Evolutionary conservation across 1,140 invertebrate species (phyloP).

Genomic region (Hesperophylax magnus): DNA sequence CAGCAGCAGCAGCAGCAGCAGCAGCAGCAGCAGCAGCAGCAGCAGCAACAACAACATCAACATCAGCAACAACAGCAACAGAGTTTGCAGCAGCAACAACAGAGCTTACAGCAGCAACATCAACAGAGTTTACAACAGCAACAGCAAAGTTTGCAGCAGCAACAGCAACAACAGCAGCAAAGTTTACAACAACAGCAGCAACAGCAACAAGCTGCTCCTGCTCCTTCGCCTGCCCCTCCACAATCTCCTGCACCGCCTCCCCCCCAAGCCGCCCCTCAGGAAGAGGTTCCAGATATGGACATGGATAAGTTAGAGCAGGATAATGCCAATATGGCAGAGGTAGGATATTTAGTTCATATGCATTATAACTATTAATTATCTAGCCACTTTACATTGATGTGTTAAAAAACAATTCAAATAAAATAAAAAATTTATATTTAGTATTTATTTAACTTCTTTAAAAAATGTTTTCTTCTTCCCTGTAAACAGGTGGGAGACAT

Average conservation of each 20-base stretch:
- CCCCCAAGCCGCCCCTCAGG: constrained; percentile 57
- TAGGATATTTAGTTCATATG: constrained; percentile 60
- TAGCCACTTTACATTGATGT: neutral
- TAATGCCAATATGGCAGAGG: constrained; percentile 78
- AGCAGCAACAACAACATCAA: constrained; percentile 46
- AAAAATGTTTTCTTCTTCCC: neutral
- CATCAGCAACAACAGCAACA: constrained; percentile 24
- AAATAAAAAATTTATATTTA: too few relatives aligned
- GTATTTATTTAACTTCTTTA: neutral
- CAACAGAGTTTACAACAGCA: constrained; percentile 58
- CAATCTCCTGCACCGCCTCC: neutral
- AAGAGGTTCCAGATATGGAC: constrained; percentile 85
- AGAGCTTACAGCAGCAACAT: constrained; percentile 51
- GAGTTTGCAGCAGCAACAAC: constrained; percentile 53
- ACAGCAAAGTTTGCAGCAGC: constrained; percentile 46
- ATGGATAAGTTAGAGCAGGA: constrained; percentile 87
- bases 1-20: constrained; percentile 49
- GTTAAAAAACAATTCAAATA: neutral
- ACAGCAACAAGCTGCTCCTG: constrained; percentile 11
- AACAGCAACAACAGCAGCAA: constrained; percentile 57
- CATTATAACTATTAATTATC: neutral
- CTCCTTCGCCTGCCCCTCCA: neutral
- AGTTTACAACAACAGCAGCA: constrained; percentile 46
- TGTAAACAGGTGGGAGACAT: constrained; percentile 77
- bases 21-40: neutral